Evolutionary conservation across 2,797 vertebrate species (phyloP), one percentile per base, ranked within the genome.

Genomic region (Apogon hyalosoma): DNA sequence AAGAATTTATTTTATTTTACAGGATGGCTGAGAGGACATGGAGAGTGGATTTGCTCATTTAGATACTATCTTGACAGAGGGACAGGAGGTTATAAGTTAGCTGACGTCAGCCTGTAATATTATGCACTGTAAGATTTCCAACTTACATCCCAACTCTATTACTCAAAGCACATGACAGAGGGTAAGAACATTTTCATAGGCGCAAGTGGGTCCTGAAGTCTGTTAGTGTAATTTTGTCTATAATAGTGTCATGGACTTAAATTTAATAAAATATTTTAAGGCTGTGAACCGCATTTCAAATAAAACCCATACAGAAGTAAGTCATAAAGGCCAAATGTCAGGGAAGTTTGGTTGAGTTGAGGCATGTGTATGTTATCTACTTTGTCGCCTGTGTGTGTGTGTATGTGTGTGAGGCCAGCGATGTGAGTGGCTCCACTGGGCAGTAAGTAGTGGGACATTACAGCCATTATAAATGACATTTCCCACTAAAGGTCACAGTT

Each of bases 381-480:
- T 57, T 46, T 51, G 9, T 68, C n/a, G 51, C 33, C 47, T 41
- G 60, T 6, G 52, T 50, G 54, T 47, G 55, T 7, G 6, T 52
- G 19, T 43, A 31, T 15, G 6, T n/a, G 6, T n/a, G 63, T 51
- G 63, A 1, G 13, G 21, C 41, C 8, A 50, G 40, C 51, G 46
- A 46, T 53, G 65, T 38, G 77, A 77, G 77, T 43, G 80, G 73
- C 77, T 85, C 77, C 84, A 72, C 69, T 42, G 63, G 83, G 75
- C 75, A 86, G 83, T 87, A 88, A 88, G 89, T 89, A 89, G 84
- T 80, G 54, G 75, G 83, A 88, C 83, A 90, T 91, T 90, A 89
- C 67, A 69, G 75, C 79, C 84, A 93, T 93, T 92, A 93, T 86
- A 91, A 90, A 92, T 90, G 90, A 85, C 88, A 93, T 93, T 94